Evolutionary conservation across 1,140 invertebrate genomes (phyloP), one percentile per base, ranked within the genome.

Genomic region (Neuroterus valhalla): DNA sequence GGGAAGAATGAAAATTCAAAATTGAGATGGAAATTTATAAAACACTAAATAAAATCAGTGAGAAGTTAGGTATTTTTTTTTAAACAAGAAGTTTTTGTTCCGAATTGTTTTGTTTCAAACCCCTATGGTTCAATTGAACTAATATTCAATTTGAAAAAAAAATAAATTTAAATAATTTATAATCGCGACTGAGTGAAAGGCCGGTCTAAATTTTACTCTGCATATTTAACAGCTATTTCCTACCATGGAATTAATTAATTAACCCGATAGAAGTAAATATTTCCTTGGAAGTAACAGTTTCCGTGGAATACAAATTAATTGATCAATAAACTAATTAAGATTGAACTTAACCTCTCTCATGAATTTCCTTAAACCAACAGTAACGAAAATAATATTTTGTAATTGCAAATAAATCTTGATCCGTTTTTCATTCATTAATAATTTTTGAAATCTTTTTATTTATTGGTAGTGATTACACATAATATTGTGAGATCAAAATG

Each of bases 301-400:
- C 55, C n/a, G 55, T 62, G 14, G 14, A 31, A 15, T 62, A 62
- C n/a, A 62, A 62, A 62, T 62, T 62, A 62, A 62, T 31, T 62
- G 8, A 62, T 62, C 12, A 62, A 5, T 38, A 62, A 23, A 62
- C 31, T 62, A 26, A 62, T 62, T 62, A 15, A 38, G 26, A 62
- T 15, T 15, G 8, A 62, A 62, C 26, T 31, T 23, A 62, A 62
- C 31, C n/a, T 31, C 31, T 62, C 26, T 26, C 15, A 26, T 62
- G 14, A 26, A 31, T 62, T 6, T 31, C 14, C 1, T 15, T 62
- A 15, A 31, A 15, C n/a, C 31, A 14, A 62, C n/a, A 15, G 0
- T 31, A 62, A 8, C 2, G 15, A 31, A 15, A 38, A 31, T 31
- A 31, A 5, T 62, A 14, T 0, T 21, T 52, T 52, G 19, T 52